Evolutionary conservation across 2,888 invertebrate genomes (phyloP), one percentile per base, ranked within the genome.

Genomic region (Lasioglossum malachurum): DNA sequence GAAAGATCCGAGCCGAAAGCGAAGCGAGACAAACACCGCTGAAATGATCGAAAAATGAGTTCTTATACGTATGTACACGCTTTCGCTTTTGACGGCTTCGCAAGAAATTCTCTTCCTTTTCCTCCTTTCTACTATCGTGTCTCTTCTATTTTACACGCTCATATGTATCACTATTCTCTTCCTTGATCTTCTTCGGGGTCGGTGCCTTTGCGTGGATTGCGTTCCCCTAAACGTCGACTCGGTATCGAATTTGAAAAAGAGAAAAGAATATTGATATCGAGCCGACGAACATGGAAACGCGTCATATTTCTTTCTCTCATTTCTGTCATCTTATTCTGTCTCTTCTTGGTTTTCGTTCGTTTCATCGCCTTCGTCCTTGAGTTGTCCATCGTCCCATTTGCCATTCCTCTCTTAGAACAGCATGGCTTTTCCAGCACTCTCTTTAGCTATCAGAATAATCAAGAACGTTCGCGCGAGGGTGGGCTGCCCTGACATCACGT

Each of bases 401-500:
- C 82, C 88, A 74, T 88, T 35, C 86, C 87, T 82, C 86, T 89
- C 83, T 92, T 90, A 89, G 87, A 91, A 91, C 90, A 92, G 94
- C 94, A 94, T 94, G 94, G 94, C 94, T 94, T 44, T 64, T 94
- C 91, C 92, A 92, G 92, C 93, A 93, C 93, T 88, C 84, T 89
- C 74, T 89, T 92, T 92, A 92, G 92, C 90, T 90, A 89, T 91
- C 91, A 93, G 31, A 31, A 64, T 64, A 23, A 93, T 93, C 93
- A 91, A 94, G 91, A 94, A 94, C 19, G 93, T 94, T 94, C 93
- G 94, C 94, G 95, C 94, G 93, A 94, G 95, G 95, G 95, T 95
- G 95, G 95, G 94, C 94, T 94, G 95, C 94, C 94, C 94, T 92
- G 82, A 90, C 85, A 88, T 88, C 86, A 90, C 87, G 87, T 90